These are phyloP conservation scores for Stercorarius parasiticus DNA, from an alignment of 2,113 vertebrate genomes.

Conservation along the genomic window DNA sequence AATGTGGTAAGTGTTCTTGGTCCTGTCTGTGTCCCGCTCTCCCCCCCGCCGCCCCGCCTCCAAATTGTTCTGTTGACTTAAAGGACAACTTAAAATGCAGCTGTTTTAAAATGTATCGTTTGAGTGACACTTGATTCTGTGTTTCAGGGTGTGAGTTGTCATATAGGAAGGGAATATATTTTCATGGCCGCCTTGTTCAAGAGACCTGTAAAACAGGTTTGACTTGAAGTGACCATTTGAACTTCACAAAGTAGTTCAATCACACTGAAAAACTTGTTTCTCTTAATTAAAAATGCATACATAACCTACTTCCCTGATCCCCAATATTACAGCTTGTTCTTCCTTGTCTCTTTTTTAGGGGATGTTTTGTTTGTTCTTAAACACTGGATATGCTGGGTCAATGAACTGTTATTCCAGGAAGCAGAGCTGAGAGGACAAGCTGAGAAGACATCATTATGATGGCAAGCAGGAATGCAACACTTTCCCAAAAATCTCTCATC, in stretches of 20 bases:
- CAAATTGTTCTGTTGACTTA: not conserved
- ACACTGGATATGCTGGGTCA: not conserved
- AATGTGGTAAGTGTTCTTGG: not conserved
- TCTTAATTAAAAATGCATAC: constrained; percentile 47
- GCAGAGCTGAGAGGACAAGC: not conserved
- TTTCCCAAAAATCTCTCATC: not conserved
- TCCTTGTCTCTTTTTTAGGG: constrained; percentile 39
- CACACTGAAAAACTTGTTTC: constrained; percentile 45
- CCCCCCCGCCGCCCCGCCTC: not conserved
- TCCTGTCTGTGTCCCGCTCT: not conserved
- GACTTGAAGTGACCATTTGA: constrained; percentile 57
- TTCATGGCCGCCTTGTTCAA: not conserved
- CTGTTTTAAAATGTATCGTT: not conserved
- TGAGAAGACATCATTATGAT: not conserved
- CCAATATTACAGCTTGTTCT: constrained; percentile 6
- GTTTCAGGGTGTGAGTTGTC: not conserved
- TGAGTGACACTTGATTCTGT: not conserved
- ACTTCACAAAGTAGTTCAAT: constrained; percentile 30
- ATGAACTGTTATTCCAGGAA: constrained; percentile 20
- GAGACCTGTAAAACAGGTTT: constrained; percentile 45
- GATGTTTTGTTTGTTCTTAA: not conserved
- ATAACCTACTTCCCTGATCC: not conserved
- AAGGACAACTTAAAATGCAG: not conserved
- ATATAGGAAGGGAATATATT: not conserved
- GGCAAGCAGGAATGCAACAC: not conserved